Evolutionary conservation across 2,797 vertebrate species (phyloP).

Genomic region (Tarsius wallacei): DNA sequence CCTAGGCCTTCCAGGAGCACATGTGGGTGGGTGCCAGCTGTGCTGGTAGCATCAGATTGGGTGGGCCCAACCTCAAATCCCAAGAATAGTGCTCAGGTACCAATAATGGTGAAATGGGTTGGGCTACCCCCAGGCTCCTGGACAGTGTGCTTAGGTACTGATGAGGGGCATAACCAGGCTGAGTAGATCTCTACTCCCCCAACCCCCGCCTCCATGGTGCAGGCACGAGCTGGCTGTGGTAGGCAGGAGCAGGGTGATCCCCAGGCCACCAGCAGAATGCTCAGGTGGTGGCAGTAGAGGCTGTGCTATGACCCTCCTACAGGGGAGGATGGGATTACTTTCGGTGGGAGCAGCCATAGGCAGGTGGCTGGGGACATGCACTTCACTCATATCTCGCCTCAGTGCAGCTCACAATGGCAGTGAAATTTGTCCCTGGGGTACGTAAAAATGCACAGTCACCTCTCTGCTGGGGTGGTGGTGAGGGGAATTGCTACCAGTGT

Average conservation of each 20-base stretch:
- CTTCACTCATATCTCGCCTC: neutral
- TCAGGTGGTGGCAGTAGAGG: neutral
- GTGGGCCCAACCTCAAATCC: neutral
- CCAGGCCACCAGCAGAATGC: neutral
- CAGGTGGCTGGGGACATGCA: neutral
- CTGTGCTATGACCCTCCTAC: neutral
- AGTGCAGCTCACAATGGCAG: neutral
- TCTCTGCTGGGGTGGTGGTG: neutral
- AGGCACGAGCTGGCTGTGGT: neutral
- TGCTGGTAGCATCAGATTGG: neutral
- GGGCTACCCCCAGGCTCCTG: neutral
- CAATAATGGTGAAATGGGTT: neutral
- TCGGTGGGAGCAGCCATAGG: neutral
- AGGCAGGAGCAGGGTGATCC: neutral
- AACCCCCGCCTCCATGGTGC: neutral
- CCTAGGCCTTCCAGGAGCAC: neutral
- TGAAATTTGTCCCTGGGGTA: neutral
- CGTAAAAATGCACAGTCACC: neutral
- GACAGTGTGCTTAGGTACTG: neutral
- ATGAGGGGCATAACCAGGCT: neutral
- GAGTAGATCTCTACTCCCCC: neutral
- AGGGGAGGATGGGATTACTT: neutral
- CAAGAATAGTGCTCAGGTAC: neutral
- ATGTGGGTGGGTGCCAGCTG: neutral
- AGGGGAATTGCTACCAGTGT: neutral